Conservation (phyloP, 2,888 invertebrate species). For the Liodrosophila aerea region DNA sequence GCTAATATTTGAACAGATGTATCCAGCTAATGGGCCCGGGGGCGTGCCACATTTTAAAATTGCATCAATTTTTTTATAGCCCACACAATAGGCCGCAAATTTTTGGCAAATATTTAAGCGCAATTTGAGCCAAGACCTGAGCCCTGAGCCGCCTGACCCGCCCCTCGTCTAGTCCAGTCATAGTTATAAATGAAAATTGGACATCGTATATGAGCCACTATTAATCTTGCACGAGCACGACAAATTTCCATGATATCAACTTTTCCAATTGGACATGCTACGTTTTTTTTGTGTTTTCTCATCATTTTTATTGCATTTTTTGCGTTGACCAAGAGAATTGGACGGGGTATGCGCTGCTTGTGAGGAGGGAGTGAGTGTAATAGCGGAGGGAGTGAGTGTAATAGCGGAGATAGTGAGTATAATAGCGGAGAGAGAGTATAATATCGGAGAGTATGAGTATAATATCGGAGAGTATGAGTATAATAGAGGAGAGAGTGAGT, state of each 20-base stretch:
- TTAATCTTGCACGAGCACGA: conserved; percentile 59
- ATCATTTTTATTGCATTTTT: conserved; percentile 67
- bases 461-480: no score
- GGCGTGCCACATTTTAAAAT: conserved; percentile 57
- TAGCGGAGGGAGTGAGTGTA: no score
- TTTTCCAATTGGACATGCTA: conserved; percentile 39
- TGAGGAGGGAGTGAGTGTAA: neutral
- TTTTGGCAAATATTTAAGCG: conserved; percentile 47
- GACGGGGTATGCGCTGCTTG: neutral
- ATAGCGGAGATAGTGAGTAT: no score
- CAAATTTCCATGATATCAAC: conserved; percentile 48
- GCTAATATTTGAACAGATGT: conserved; percentile 74
- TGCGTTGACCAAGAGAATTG: conserved; percentile 9
- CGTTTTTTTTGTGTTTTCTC: conserved; percentile 16
- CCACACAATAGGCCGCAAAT: conserved; percentile 63
- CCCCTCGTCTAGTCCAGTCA: conserved; percentile 36
- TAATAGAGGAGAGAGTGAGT: no score
- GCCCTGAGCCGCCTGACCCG: no score
- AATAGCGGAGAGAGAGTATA: no score
- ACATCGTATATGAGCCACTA: conserved; percentile 46
- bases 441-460: no score
- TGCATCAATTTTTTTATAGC: conserved; percentile 48
- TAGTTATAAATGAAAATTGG: conserved; percentile 46
- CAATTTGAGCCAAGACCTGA: no score
- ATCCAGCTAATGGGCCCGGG: conserved; percentile 20